Evolutionary conservation across 2,888 invertebrate species (phyloP).

Genomic region (Andricus curvator): DNA sequence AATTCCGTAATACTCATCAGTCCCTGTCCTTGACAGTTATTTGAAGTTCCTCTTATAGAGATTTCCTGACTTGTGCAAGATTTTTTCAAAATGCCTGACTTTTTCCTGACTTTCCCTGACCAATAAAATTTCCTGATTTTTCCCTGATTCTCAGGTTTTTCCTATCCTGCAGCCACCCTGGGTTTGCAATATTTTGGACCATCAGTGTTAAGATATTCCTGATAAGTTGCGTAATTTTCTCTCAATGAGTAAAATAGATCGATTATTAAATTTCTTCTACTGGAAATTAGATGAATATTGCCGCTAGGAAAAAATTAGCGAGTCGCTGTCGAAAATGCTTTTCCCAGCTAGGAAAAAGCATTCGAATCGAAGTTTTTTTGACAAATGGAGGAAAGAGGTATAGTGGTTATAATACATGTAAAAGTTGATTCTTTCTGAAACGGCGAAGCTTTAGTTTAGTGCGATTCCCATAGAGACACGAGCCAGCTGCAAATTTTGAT

Average conservation of each 20-base stretch:
- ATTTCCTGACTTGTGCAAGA: too few relatives aligned
- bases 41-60: too few relatives aligned
- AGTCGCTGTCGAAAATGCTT: neutral
- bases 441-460: constrained; percentile 31
- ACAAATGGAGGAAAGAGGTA: neutral
- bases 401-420: constrained; percentile 26
- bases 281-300: neutral
- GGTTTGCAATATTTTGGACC: too few relatives aligned
- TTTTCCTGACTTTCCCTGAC: too few relatives aligned
- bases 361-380: neutral
- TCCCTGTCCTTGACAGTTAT: too few relatives aligned
- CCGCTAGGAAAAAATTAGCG: constrained; percentile 37
- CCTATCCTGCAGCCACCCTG: too few relatives aligned
- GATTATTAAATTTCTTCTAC: constrained; percentile 14
- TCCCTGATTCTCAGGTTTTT: too few relatives aligned
- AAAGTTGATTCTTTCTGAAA: constrained; percentile 38
- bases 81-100: too few relatives aligned
- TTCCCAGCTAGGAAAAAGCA: constrained; percentile 2
- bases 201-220: too few relatives aligned
- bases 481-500: constrained; percentile 77
- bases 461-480: constrained; percentile 61
- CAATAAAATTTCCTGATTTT: too few relatives aligned
- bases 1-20: too few relatives aligned
- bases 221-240: too few relatives aligned
- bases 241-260: neutral